Base-by-base conservation (phyloP, 2,888 invertebrate species). In the Ashinkailepas kermadecensis region DNA sequence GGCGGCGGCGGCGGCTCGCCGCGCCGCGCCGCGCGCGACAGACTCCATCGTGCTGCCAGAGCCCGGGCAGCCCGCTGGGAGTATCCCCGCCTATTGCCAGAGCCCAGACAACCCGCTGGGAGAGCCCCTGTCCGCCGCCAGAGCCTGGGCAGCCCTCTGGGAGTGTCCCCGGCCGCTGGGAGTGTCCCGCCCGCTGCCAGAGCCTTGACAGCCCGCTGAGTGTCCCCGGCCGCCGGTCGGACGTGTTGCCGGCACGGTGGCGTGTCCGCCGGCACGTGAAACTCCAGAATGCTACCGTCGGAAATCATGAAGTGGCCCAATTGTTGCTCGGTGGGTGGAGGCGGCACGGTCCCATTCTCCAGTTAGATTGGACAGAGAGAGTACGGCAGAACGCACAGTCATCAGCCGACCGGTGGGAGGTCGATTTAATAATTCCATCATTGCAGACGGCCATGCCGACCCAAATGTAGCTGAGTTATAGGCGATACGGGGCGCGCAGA, bases 381-480 rank as follows among this genome's bases (percentile, higher is more conserved):
- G 67, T 25, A 8, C 65, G 25, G 2, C 12, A 2, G n/a, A 12
- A 11, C 25, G 25, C 6, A 13, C 13, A n/a, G 25, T 23, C 54
- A 25, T 74, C 74, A 13, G 39, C 54, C 39, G 39, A 54, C 8
- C 74, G 74, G 74, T 13, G 74, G 74, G 74, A 74, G 74, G 74
- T 54, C 74, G 74, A 74, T 54, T 74, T 74, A 74, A 74, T 74
- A 39, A 74, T 54, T 18, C 18, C 54, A 74, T 74, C 74, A 74
- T 74, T 74, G 54, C 74, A 18, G 74, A 39, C 74, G 9, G 74
- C 2, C 74, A 54, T 8, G 6, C 15, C 74, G 39, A 25, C 74
- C 74, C 54, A 15, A 54, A 74, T 74, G 11, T 54, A 9, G 74
- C 23, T 74, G 25, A 74, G 9, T 65, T 65, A 65, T 65, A 23